These are phyloP conservation scores for Plestiodon gilberti DNA, from an alignment of 2,113 vertebrate species.

Conservation along the genomic window DNA sequence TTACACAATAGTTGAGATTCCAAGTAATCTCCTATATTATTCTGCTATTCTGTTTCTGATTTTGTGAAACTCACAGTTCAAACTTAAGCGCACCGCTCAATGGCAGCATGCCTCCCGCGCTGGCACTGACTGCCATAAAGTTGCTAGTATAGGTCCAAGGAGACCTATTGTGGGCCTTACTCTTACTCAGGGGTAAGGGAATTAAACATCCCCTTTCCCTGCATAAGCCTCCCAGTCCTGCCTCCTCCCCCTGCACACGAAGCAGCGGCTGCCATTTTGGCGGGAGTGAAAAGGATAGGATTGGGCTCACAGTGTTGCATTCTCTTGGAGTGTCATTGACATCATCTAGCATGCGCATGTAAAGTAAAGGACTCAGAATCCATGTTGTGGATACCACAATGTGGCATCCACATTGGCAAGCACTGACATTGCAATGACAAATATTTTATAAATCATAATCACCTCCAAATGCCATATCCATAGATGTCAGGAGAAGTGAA, in stretches of 20 bases:
- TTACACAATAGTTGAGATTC: background rate
- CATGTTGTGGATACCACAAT: background rate
- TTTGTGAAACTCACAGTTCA: background rate
- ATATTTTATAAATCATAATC: constrained; percentile 52
- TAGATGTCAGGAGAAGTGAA: constrained; percentile 62
- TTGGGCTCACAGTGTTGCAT: background rate
- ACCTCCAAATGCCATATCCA: constrained; percentile 58
- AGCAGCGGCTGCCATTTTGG: no score
- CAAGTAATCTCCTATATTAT: background rate
- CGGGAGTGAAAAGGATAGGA: no score
- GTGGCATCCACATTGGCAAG: constrained; percentile 47
- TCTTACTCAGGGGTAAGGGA: no score
- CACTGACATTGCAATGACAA: constrained; percentile 22
- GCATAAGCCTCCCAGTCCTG: no score
- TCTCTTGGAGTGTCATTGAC: background rate
- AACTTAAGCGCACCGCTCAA: no score
- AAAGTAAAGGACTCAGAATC: background rate
- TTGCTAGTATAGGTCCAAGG: no score
- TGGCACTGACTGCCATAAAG: no score
- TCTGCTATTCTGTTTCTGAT: background rate
- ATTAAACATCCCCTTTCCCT: no score
- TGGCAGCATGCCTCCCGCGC: no score
- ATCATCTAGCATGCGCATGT: background rate
- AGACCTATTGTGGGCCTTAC: no score
- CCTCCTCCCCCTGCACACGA: no score